Conservation (phyloP, 1,140 invertebrate species). For the Tetranychus urticae region DNA sequence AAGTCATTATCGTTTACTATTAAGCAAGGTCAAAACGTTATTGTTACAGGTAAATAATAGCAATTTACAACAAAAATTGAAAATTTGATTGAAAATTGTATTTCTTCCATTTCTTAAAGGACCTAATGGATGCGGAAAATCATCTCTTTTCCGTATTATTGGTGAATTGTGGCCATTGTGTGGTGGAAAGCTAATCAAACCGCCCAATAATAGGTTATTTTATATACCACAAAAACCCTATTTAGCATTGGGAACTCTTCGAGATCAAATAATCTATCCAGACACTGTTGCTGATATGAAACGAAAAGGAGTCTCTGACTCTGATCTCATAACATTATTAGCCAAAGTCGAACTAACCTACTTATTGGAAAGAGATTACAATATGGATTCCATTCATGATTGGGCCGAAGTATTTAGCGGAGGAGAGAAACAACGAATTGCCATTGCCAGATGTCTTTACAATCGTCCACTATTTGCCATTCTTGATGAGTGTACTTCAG, state of each 20-base stretch:
- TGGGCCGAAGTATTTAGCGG: conserved; percentile 96
- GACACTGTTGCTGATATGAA: conserved; percentile 64
- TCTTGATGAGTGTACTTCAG: conserved; percentile 91
- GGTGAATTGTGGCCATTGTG: conserved; percentile 92
- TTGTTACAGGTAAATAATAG: neutral
- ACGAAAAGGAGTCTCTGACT: conserved; percentile 28
- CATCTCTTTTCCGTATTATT: conserved; percentile 70
- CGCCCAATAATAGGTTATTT: conserved; percentile 73
- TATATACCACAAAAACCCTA: conserved; percentile 88
- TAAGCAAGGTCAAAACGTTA: conserved; percentile 8
- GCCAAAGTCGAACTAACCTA: conserved; percentile 63
- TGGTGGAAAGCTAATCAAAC: conserved; percentile 66
- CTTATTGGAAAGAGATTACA: conserved; percentile 50
- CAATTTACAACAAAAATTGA: neutral
- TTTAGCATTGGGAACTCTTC: conserved; percentile 46
- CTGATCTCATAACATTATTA: conserved; percentile 17
- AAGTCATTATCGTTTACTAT: conserved; percentile 47
- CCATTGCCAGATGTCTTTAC: conserved; percentile 55
- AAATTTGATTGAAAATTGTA: neutral
- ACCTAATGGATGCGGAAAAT: conserved; percentile 93
- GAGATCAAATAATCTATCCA: conserved; percentile 87
- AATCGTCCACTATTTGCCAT: conserved; percentile 93
- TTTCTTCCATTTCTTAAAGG: conserved; percentile 23
- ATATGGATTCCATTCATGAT: conserved; percentile 58
- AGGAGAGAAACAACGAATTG: conserved; percentile 90